Evolutionary conservation across 2,888 invertebrate genomes (phyloP).

Genomic region (Nudaria mundana): DNA sequence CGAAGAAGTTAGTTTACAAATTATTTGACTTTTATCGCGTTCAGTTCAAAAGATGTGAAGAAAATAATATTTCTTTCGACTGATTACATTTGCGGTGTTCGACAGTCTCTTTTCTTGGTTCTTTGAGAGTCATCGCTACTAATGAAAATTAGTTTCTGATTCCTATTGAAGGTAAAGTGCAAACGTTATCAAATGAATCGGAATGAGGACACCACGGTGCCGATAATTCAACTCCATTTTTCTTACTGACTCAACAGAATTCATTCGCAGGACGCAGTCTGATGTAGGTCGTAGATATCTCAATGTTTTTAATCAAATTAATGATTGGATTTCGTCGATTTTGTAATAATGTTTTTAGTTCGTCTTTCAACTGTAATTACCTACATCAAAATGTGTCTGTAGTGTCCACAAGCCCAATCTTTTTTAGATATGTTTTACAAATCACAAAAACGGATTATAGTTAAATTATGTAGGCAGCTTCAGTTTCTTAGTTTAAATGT

Average conservation of each 20-base stretch:
- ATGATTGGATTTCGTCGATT: constrained; percentile 14
- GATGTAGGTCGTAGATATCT: constrained; percentile 54
- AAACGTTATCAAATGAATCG: constrained; percentile 61
- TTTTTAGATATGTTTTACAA: too few relatives aligned
- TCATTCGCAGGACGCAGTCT: constrained; percentile 52
- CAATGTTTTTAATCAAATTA: constrained; percentile 44
- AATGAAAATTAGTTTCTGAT: constrained; percentile 54
- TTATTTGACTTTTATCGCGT: constrained; percentile 17
- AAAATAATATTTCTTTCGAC: constrained; percentile 29
- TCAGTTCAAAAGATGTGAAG: constrained; percentile 17
- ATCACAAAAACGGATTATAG: too few relatives aligned
- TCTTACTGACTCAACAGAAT: constrained; percentile 55
- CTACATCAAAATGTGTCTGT: too few relatives aligned
- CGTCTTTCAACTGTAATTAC: too few relatives aligned
- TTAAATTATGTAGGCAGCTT: too few relatives aligned
- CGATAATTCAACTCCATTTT: constrained; percentile 59
- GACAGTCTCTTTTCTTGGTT: too few relatives aligned
- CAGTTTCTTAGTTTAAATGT: too few relatives aligned
- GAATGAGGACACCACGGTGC: constrained; percentile 54
- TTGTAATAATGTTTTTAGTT: too few relatives aligned
- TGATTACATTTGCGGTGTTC: constrained; percentile 29
- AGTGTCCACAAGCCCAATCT: too few relatives aligned
- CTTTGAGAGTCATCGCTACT: constrained; percentile 36
- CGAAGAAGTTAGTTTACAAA: constrained; percentile 8
- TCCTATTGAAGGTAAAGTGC: constrained; percentile 55